Evolutionary conservation across 2,888 invertebrate species (phyloP).

Genomic region (Bhutanitis thaidina): DNA sequence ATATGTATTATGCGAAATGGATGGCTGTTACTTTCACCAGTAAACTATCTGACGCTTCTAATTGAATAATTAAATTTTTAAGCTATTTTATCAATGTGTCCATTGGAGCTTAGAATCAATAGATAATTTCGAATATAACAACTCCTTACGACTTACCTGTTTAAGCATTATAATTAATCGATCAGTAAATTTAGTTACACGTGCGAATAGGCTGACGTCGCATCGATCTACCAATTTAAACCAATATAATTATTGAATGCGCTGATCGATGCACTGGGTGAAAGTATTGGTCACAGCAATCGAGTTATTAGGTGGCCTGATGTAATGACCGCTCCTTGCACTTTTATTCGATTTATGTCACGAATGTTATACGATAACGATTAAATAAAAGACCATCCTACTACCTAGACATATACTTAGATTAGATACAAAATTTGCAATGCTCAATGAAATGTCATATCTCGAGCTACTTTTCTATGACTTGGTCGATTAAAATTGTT

Average conservation of each 20-base stretch:
- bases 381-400: background rate
- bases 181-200: conserved; percentile 8
- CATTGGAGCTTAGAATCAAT: too few species aligned
- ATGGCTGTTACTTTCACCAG: too few species aligned
- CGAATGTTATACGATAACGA: conserved; percentile 29
- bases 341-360: conserved; percentile 8
- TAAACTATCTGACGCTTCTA: too few species aligned
- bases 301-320: conserved; percentile 63
- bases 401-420: background rate
- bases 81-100: too few species aligned
- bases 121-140: too few species aligned
- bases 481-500: background rate
- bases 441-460: background rate
- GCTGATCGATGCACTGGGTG: conserved; percentile 53
- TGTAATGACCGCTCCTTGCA: conserved; percentile 60
- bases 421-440: background rate
- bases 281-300: conserved; percentile 70
- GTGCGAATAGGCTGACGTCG: conserved; percentile 17
- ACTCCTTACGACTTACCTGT: too few species aligned
- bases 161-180: background rate
- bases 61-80: too few species aligned
- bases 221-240: conserved; percentile 32
- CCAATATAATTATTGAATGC: conserved; percentile 34
- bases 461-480: background rate
- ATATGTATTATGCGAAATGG: too few species aligned